Evolutionary conservation across 2,113 vertebrate genomes (phyloP).

Genomic region (Cygnus buccinator): DNA sequence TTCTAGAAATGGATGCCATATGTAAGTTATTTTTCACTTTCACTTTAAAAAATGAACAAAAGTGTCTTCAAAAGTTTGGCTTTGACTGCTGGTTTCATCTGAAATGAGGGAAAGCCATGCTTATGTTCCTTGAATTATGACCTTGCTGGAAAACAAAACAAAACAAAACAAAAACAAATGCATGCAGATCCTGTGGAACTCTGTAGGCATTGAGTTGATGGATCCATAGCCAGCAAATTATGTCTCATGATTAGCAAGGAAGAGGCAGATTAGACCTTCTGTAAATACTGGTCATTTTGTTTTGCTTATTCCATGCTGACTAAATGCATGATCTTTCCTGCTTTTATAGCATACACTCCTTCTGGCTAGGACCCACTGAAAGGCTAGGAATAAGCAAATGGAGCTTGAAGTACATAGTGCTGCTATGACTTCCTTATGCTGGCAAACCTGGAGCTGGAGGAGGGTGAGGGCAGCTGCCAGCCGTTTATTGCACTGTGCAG

Average conservation of each 20-base stretch:
- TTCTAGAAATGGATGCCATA: slow-evolving; percentile 96
- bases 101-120: not conserved
- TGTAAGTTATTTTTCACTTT: slow-evolving; percentile 84
- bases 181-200: not conserved
- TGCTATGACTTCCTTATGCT: not conserved
- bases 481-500: not conserved
- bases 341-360: not conserved
- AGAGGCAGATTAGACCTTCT: not conserved
- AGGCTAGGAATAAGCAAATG: not conserved
- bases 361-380: not conserved
- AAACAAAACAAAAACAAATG: not conserved
- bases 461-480: not conserved
- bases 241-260: not conserved
- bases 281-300: not conserved
- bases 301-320: not conserved
- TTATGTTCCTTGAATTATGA: not conserved
- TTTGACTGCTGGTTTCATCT: not conserved
- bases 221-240: not conserved
- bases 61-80: not conserved
- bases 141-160: not conserved
- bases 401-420: not conserved
- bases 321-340: not conserved
- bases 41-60: not conserved
- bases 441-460: not conserved
- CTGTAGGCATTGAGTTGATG: not conserved